Percentiles rank a stretch among this genome's conserved stretches.
These are phyloP conservation scores for Scaptomyza flava DNA, from an alignment of 2,888 invertebrate species.

Conservation along the genomic window DNA sequence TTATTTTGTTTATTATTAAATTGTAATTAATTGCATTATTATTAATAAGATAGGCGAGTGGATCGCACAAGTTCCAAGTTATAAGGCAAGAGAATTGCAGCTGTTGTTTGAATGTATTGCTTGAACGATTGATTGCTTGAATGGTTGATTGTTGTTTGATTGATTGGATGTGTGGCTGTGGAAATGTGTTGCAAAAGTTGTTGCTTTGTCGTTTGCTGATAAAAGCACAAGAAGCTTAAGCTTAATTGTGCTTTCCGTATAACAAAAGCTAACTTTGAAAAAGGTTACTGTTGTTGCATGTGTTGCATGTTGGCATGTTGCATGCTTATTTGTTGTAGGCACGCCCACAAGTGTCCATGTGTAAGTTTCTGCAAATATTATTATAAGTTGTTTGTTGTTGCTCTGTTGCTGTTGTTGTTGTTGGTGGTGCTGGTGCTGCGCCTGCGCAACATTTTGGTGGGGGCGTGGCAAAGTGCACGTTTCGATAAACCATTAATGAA, in stretches of 20 bases:
- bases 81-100: slow-evolving; percentile 74
- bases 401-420: slow-evolving; percentile 28
- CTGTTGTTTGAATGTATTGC: slow-evolving; percentile 39
- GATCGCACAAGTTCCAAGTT: slow-evolving; percentile 50
- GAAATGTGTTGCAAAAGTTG: slow-evolving; percentile 13
- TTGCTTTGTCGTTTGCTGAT: slow-evolving; percentile 27
- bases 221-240: slow-evolving; percentile 72
- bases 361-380: slow-evolving; percentile 82
- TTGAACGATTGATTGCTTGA: slow-evolving; percentile 25
- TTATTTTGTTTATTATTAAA: slow-evolving; percentile 59
- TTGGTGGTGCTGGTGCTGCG: slow-evolving; percentile 66
- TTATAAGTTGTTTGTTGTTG: slow-evolving; percentile 47
- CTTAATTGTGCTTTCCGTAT: slow-evolving; percentile 71
- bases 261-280: slow-evolving; percentile 25
- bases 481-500: slow-evolving; percentile 29
- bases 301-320: slow-evolving; percentile 21
- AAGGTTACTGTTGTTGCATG: slow-evolving; percentile 34
- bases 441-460: slow-evolving; percentile 72
- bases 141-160: slow-evolving; percentile 18
- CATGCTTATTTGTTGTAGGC: slow-evolving; percentile 65
- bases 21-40: slow-evolving; percentile 69
- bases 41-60: slow-evolving; percentile 60
- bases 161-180: slow-evolving; percentile 8
- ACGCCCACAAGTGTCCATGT: slow-evolving; percentile 83
- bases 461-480: slow-evolving; percentile 71